Evolutionary conservation across 2,888 invertebrate genomes (phyloP).

Genomic region (Oscheius sp.): DNA sequence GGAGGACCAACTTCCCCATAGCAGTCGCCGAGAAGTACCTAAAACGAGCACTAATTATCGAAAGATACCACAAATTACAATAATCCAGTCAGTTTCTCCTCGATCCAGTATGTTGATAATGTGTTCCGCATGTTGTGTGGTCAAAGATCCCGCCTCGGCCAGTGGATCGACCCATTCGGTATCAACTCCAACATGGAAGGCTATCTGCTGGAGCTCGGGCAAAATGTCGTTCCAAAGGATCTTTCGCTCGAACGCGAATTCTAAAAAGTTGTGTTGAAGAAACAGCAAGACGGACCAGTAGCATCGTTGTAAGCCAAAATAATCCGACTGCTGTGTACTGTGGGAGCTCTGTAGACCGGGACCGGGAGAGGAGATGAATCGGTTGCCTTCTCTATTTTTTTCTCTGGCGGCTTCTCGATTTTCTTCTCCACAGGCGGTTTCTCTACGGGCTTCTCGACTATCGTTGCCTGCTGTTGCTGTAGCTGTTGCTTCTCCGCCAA

Average conservation of each 20-base stretch:
- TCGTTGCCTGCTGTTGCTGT: neutral
- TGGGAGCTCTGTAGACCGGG: neutral
- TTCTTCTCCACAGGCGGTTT: slow-evolving; percentile 17
- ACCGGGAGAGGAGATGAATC: neutral
- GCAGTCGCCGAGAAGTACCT: slow-evolving; percentile 76
- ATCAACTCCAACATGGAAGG: slow-evolving; percentile 73
- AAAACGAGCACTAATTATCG: slow-evolving; percentile 9
- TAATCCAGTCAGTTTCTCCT: slow-evolving; percentile 44
- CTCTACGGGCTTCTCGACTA: slow-evolving; percentile 20
- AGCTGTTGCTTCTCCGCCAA: too few relatives aligned
- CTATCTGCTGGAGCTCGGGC: slow-evolving; percentile 73
- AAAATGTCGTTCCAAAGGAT: slow-evolving; percentile 65
- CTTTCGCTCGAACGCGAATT: slow-evolving; percentile 67
- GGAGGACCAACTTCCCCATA: slow-evolving; percentile 75
- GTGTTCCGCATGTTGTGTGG: slow-evolving; percentile 41
- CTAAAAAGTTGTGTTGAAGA: slow-evolving; percentile 47
- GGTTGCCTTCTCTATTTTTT: neutral
- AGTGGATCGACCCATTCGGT: slow-evolving; percentile 65
- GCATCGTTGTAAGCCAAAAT: slow-evolving; percentile 26
- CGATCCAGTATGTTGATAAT: slow-evolving; percentile 41
- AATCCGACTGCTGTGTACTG: slow-evolving; percentile 26
- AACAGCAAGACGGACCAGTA: neutral
- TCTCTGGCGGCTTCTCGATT: slow-evolving; percentile 10
- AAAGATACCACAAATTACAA: slow-evolving; percentile 38
- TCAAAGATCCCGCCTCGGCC: slow-evolving; percentile 45